Conservation (phyloP, 2,797 vertebrate genomes). For the Sphenopsis melanotis region DNA sequence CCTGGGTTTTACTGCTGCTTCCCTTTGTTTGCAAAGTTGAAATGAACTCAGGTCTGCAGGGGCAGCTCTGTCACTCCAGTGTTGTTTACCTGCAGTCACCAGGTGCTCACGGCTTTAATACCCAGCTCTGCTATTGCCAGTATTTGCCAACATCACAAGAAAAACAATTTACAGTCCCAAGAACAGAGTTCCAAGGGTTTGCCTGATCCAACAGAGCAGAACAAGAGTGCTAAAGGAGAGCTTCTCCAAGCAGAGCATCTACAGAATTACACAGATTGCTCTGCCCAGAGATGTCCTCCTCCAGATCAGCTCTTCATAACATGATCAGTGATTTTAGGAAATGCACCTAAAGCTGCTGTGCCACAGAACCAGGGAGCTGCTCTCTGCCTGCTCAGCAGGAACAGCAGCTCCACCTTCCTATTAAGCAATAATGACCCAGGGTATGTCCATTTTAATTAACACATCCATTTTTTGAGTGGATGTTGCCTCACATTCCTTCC, state of each 20-base stretch:
- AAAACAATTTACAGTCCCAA: background rate
- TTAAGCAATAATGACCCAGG: background rate
- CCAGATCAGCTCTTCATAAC: background rate
- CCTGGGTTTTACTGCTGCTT: background rate
- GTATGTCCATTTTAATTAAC: background rate
- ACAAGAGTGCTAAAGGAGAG: background rate
- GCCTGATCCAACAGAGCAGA: background rate
- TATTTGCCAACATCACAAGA: background rate
- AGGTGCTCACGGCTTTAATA: background rate
- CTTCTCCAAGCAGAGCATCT: too few relatives aligned
- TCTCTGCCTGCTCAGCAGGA: background rate
- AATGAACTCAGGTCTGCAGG: background rate
- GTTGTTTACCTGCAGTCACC: fast-evolving
- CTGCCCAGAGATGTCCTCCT: background rate
- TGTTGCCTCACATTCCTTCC: background rate
- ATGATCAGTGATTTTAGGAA: background rate
- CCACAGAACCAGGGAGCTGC: background rate
- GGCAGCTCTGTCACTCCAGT: background rate
- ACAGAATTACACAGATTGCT: background rate
- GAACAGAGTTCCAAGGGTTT: background rate
- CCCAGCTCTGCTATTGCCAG: fast-evolving
- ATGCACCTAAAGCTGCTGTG: background rate
- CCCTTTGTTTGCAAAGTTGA: background rate
- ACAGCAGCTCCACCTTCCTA: background rate
- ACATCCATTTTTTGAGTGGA: background rate